Evolutionary conservation across 2,888 invertebrate genomes (phyloP), one percentile per base, ranked within the genome.

Genomic region (Calameuta filiformis): DNA sequence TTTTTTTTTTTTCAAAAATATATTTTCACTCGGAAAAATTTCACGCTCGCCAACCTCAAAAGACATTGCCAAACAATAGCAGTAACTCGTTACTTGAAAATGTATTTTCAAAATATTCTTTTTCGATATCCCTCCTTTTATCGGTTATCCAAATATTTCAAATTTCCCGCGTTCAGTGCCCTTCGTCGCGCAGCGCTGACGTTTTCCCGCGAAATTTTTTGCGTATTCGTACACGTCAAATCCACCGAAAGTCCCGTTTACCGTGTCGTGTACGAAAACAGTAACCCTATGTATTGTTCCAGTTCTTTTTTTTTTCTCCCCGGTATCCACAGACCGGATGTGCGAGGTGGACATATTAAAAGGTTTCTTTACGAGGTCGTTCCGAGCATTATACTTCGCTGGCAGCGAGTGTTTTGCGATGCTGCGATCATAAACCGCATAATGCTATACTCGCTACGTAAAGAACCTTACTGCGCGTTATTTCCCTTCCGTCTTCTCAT

Each of bases 291-390:
- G 71, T 34, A 34, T 34, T 23, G 23, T 71, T 71, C 4, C 33
- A 33, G n/a, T 31, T 30, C 69, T 30, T 30, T 33, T 69, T 15
- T 31, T 30, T 69, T 15, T 71, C 33, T 11, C 23, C 71, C 23
- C 71, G 23, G 33, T 12, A 71, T 71, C 71, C 33, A 23, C 56
- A 23, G 56, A 56, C 56, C 78, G 79, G 82, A 81, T 77, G 79
- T 71, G 79, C 79, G 76, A 76, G 73, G 80, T 83, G 86, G 85
- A 86, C 85, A 81, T 84, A 87, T 88, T 89, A 87, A 89, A 88
- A 89, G 89, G 85, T 87, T 89, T 85, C 87, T 89, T 89, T 89
- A 89, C 86, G 89, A 89, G 85, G 87, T 87, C 88, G 86, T 89
- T 87, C 87, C 86, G 82, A 86, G 84, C 83, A 86, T 86, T 87